Evolutionary conservation across 2,113 vertebrate genomes (phyloP).

Genomic region (Orthonyx spaldingii): DNA sequence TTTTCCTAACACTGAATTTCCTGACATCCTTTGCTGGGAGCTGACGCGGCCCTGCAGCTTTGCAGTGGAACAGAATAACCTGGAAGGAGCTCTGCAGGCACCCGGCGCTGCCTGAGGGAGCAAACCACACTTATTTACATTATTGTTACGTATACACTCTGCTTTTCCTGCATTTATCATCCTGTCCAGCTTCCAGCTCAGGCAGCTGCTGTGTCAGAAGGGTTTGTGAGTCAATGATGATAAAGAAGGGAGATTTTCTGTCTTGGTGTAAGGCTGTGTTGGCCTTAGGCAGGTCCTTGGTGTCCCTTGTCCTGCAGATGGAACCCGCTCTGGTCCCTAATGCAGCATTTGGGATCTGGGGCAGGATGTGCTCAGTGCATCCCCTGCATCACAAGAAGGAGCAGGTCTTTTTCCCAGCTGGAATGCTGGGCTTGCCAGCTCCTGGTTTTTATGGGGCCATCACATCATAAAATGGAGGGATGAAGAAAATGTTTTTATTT

Average conservation of each 20-base stretch:
- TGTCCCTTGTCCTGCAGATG: not conserved
- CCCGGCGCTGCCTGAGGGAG: not conserved
- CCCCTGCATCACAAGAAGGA: not conserved
- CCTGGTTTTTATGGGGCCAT: not conserved
- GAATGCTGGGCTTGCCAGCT: not conserved
- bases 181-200: not conserved
- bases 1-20: not conserved
- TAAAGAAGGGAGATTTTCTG: not conserved
- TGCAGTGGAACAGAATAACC: not conserved
- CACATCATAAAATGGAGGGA: not conserved
- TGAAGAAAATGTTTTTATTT: not conserved
- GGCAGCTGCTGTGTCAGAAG: not conserved
- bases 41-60: not conserved
- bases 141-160: not conserved
- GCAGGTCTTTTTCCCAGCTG: not conserved
- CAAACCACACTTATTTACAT: not conserved
- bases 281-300: not conserved
- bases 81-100: not conserved
- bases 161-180: not conserved
- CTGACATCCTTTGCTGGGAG: not conserved
- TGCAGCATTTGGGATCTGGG: not conserved
- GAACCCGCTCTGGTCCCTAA: not conserved
- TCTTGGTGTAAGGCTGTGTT: not conserved
- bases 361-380: not conserved
- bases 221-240: not conserved